Base-by-base conservation (phyloP, 2,797 vertebrate species). In the Antrozous pallidus region DNA sequence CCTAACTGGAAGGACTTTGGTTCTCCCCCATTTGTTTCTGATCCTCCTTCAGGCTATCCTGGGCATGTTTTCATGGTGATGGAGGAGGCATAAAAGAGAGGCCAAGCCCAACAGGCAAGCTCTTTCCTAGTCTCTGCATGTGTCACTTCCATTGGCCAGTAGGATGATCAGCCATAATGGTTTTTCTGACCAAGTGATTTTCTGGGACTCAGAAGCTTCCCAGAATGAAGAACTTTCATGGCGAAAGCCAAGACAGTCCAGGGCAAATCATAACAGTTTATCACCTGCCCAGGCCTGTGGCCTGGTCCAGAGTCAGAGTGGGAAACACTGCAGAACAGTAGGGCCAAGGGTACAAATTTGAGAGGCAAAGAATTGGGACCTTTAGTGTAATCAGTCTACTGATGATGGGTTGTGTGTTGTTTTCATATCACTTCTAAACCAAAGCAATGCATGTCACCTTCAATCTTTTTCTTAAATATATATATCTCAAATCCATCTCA, bases 401-500 rank as follows among this genome's bases (percentile, higher is more conserved):
- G 33, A 4, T 31, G 4, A 58, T 65, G 26, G 6, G 1, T 45
- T 33, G 9, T 31, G 7, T 63, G 18, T 28, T 63, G 18, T 28
- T 93, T 77, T 20, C 31, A 40, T 6, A 38, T 80, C 11, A 17
- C 14, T 71, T 33, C 9, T 38, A 74, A 93, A 26, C 6, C 7
- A 96, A 91, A 70, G 58, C n/a, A 58, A 36, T 7, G 24, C 28
- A 54, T 31, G 11, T 8, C 10, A 8, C 73, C 54, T 75, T 65
- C 11, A 61, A 47, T 67, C 9, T 78, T 31, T 40, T 13, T 84
- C 51, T 85, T 65, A 77, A 95, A n/a, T n/a, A n/a, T n/a, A n/a
- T n/a, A n/a, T n/a, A n/a, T n/a, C n/a, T n/a, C 26, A 85, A 28
- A 54, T 4, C 40, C 7, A 82, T n/a, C 17, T 26, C 56, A 31